Evolutionary conservation across 2,888 invertebrate species (phyloP).

Genomic region (Xylophagus ater): DNA sequence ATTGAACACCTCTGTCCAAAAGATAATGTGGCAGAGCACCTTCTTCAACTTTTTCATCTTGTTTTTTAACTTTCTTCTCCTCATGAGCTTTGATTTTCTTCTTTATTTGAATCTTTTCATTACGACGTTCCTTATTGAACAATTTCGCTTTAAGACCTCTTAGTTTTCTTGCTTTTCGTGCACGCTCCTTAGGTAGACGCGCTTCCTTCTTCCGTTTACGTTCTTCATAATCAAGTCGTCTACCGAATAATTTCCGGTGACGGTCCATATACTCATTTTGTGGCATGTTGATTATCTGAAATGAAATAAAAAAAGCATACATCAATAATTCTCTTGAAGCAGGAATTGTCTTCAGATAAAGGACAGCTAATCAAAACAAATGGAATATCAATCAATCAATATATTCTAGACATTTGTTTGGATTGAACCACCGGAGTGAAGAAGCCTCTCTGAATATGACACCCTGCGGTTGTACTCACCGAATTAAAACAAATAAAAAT

Average conservation of each 20-base stretch:
- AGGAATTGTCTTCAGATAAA: slow-evolving; percentile 3
- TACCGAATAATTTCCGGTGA: slow-evolving; percentile 90
- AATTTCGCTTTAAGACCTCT: slow-evolving; percentile 96
- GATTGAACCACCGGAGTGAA: too few species aligned
- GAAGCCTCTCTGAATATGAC: too few species aligned
- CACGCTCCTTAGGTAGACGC: slow-evolving; percentile 81
- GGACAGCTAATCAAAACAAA: too few species aligned
- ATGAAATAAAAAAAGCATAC: background rate
- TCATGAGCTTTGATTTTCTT: slow-evolving; percentile 97
- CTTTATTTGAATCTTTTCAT: slow-evolving; percentile 99
- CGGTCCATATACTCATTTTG: slow-evolving; percentile 99
- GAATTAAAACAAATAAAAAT: too few species aligned
- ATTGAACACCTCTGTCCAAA: slow-evolving; percentile 92
- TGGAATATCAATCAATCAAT: too few species aligned
- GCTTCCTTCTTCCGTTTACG: slow-evolving; percentile 91
- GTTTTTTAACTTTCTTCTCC: slow-evolving; percentile 80
- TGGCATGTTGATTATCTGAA: slow-evolving; percentile 53
- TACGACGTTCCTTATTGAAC: slow-evolving; percentile 89
- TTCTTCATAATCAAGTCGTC: slow-evolving; percentile 95
- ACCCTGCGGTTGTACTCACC: too few species aligned
- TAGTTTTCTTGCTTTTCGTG: slow-evolving; percentile 82
- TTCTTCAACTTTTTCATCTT: slow-evolving; percentile 72
- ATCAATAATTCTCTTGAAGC: slow-evolving; percentile 4
- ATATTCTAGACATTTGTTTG: too few species aligned
- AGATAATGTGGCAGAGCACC: slow-evolving; percentile 93